Conservation (phyloP, 2,113 vertebrate species). For the Hippocampus comes region DNA sequence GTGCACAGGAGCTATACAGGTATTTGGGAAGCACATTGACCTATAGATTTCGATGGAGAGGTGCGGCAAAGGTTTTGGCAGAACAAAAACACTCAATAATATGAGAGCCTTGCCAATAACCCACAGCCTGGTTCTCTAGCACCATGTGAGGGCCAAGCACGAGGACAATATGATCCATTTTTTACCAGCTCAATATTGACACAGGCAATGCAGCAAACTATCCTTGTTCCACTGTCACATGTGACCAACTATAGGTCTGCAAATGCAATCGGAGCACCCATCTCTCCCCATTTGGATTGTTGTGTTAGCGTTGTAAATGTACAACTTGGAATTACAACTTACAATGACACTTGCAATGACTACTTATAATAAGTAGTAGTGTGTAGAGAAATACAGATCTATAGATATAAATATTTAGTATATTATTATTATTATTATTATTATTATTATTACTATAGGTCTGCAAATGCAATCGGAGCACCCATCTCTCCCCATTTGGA, state of each 20-base stretch:
- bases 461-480: no score
- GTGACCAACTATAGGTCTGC: constrained; percentile 35
- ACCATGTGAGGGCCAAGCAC: constrained; percentile 62
- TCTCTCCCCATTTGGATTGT: neutral
- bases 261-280: constrained; percentile 5
- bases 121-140: constrained; percentile 22
- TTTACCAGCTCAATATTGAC: constrained; percentile 57
- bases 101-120: constrained; percentile 20
- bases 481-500: no score
- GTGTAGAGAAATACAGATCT: no score
- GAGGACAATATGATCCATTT: constrained; percentile 44
- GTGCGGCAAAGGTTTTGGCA: neutral
- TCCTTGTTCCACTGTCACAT: constrained; percentile 28
- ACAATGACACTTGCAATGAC: no score
- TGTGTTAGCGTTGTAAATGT: no score
- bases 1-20: neutral
- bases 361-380: no score
- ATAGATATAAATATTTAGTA: no score
- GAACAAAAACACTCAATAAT: constrained; percentile 34
- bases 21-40: neutral
- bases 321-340: no score
- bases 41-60: neutral
- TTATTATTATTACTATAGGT: no score
- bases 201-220: constrained; percentile 33
- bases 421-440: no score